phyloP scores from a whole-genome alignment of 2,888 invertebrate species.

The Aelia acuminata region DNA sequence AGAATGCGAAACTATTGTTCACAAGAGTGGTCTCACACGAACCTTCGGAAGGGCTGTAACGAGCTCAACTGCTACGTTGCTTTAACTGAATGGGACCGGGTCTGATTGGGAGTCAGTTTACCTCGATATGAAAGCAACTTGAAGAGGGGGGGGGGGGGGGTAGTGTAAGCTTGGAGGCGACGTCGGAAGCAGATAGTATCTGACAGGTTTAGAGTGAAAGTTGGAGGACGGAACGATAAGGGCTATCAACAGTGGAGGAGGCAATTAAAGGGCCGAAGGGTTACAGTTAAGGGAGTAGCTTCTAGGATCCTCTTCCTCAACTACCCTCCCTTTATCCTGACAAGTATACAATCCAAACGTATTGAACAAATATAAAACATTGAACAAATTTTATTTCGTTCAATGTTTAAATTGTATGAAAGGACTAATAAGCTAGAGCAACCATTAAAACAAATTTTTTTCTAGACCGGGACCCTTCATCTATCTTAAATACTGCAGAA shows the following conservation, averaged over 20 bases:
- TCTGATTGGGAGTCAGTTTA: conserved; percentile 5
- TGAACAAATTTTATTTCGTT: neutral
- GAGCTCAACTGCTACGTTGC: neutral
- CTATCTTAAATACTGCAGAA: no score
- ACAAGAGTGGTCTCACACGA: neutral
- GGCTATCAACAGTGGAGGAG: neutral
- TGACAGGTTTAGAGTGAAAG: conserved; percentile 38
- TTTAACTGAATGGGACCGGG: neutral
- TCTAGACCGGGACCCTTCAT: no score
- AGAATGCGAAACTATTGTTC: neutral
- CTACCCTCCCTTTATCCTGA: neutral
- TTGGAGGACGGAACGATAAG: conserved; percentile 24
- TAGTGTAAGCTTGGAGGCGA: conserved; percentile 16
- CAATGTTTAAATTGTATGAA: neutral
- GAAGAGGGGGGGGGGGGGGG: neutral
- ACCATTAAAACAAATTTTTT: no score
- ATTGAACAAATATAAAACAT: neutral
- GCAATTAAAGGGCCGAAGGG: neutral
- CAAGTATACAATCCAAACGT: neutral
- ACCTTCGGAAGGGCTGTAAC: neutral
- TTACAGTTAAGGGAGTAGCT: neutral
- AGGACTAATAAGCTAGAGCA: neutral
- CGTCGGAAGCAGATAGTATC: conserved; percentile 52
- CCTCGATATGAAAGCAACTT: neutral
- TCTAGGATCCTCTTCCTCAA: neutral